These are phyloP conservation scores for Dendroctonus valens DNA, from an alignment of 1,140 invertebrate species.

Conservation along the genomic window DNA sequence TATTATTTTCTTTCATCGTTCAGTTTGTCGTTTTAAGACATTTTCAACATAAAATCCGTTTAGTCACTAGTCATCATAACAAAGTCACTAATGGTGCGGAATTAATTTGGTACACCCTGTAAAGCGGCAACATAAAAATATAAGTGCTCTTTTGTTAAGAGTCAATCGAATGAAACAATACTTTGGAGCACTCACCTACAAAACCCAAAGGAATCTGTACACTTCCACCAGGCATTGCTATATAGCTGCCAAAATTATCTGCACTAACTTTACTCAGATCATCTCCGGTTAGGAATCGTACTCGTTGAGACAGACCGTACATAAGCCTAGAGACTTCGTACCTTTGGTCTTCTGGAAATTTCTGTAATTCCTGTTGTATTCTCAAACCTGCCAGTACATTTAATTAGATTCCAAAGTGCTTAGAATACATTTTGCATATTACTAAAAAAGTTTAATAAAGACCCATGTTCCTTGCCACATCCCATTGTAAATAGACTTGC, in stretches of 20 bases:
- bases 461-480: conserved; percentile 59
- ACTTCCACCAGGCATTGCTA: conserved; percentile 66
- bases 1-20: too few relatives aligned
- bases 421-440: conserved; percentile 11
- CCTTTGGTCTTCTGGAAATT: conserved; percentile 66
- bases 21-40: too few relatives aligned
- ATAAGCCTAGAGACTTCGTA: conserved; percentile 65
- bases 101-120: too few relatives aligned
- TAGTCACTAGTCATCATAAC: too few relatives aligned
- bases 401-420: neutral
- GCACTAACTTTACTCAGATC: conserved; percentile 64
- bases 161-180: too few relatives aligned
- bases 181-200: conserved; percentile 18
- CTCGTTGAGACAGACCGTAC: conserved; percentile 62
- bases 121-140: too few relatives aligned
- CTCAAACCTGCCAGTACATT: conserved; percentile 50
- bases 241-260: conserved; percentile 64
- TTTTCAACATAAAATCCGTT: too few relatives aligned
- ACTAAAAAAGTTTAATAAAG: conserved; percentile 61
- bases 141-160: too few relatives aligned
- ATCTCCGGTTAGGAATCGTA: conserved; percentile 61
- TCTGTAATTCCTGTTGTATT: conserved; percentile 65
- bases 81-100: too few relatives aligned
- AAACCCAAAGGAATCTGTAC: conserved; percentile 60
- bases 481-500: conserved; percentile 59